Evolutionary conservation across 2,888 invertebrate genomes (phyloP), one percentile per base, ranked within the genome.

Genomic region (Neelides folsomi): DNA sequence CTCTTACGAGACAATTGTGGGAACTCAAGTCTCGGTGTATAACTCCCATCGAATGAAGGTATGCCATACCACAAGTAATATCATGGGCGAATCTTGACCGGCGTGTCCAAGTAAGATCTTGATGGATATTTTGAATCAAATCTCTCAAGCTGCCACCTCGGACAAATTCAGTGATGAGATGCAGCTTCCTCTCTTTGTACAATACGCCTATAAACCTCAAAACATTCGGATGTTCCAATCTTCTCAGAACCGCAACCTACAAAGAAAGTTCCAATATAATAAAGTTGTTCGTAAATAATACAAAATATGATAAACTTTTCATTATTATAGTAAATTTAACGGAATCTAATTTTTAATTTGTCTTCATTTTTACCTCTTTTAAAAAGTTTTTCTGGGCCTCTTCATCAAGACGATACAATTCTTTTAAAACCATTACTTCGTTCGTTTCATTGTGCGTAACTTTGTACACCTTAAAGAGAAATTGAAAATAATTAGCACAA

Each of bases 11-110:
- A 71, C 93, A 94, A 75, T 94, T 94, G 71, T 90, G 84, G 19
- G 93, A 93, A 75, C 93, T 94, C 67, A 94, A 78, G 75, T 94
- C 94, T 49, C 92, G 74, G 73, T 94, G 94, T 62, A 94, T 93
- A 60, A 94, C 88, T 71, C 88, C 87, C 82, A 84, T 84, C 63
- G 88, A 86, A 73, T 94, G 94, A 56, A 94, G 75, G 73, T 94
- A 94, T 10, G 87, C 84, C 82, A 94, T 87, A 58, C 93, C 94
- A 18, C 86, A 81, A 38, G 93, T 82, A 67, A 93, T 93, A 71
- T 93, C 92, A 63, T 86, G 83, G 45, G 92, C 88, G 69, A 92
- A 83, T 1, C 82, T 82, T 2, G 84, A 82, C 19, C 92, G 77
- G 66, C 80, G 80, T 51, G 79, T 76, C 92, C 92, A 93, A 18